Base-by-base conservation (phyloP, 1,140 invertebrate species). In the Nymphalis io region DNA sequence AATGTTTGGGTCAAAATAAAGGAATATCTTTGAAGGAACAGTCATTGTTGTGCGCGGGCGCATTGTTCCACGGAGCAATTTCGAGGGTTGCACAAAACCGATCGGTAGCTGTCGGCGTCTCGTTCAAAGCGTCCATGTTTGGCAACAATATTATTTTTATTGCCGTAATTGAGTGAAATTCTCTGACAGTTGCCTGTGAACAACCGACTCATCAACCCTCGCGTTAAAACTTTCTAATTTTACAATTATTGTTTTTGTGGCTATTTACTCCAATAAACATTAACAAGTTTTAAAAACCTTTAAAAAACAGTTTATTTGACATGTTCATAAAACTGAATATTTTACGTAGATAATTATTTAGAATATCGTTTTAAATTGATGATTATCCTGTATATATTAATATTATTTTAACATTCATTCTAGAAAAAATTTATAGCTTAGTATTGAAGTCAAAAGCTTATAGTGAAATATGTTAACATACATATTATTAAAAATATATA, bases 91-190 rank as follows among this genome's bases (percentile, higher is more conserved):
- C 85, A 87, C 84, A 88, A 87, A 86, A 87, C 82, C 81, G 76
- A 68, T 74, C 84, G 84, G 84, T 88, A 87, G 84, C 85, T 73
- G 74, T 71, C 82, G 84, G 81, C 72, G 58, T 60, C 63, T 1
- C 58, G 65, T 60, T 85, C 85, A 88, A 89, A 89, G 84, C 42
- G 55, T 60, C 46, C 64, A 73, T 89, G 85, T 89, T 89, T 88
- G 66, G 79, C 70, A 85, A 84, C 81, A 88, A 83, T 86, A 89
- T 89, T 84, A 88, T 88, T 88, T 89, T 89, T 89, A 89, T 87
- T 86, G 82, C 85, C 38, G 86, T 84, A 88, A 89, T 88, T 87
- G 81, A 87, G 82, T 74, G 78, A 83, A 73, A 76, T 76, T 75
- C 68, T 80, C 75, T 83, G 73, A 79, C 78, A 69, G 58, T 63